Percentiles rank a stretch among this genome's conserved stretches.
phyloP scores from a whole-genome alignment of 2,113 vertebrate genomes.

The Rhagologus leucostigma region DNA sequence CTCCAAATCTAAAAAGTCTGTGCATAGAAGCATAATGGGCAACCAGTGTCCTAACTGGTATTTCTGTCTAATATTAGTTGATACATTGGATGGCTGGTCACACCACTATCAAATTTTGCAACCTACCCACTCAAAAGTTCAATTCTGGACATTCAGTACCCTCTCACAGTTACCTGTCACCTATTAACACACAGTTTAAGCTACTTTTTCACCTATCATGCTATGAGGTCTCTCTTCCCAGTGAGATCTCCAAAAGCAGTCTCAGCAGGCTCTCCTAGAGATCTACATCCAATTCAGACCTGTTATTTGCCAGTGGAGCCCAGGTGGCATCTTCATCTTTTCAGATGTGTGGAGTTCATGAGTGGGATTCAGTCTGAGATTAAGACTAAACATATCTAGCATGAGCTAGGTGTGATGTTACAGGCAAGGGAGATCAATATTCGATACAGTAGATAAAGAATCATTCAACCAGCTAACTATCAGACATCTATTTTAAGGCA shows the following conservation, averaged over 20 bases:
- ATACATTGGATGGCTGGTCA: background rate
- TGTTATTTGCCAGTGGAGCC: background rate
- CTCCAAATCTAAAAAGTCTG: background rate
- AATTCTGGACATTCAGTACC: background rate
- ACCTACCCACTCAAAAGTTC: background rate
- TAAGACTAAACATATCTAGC: background rate
- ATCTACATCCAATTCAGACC: no score
- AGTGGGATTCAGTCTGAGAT: background rate
- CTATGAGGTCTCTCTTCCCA: background rate
- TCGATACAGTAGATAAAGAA: background rate
- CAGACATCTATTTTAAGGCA: background rate
- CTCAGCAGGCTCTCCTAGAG: background rate
- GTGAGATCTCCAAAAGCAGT: background rate
- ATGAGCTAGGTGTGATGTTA: background rate
- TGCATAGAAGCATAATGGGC: background rate
- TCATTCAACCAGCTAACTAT: background rate
- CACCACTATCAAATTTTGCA: background rate
- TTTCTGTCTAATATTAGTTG: background rate
- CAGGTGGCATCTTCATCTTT: background rate
- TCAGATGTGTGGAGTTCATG: background rate
- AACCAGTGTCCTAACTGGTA: background rate
- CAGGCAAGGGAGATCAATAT: background rate
- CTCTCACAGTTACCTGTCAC: background rate
- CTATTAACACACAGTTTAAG: background rate
- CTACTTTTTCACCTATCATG: background rate